Evolutionary conservation across 2,797 vertebrate genomes (phyloP), one percentile per base, ranked within the genome.

Genomic region (Etheostoma nigrum): DNA sequence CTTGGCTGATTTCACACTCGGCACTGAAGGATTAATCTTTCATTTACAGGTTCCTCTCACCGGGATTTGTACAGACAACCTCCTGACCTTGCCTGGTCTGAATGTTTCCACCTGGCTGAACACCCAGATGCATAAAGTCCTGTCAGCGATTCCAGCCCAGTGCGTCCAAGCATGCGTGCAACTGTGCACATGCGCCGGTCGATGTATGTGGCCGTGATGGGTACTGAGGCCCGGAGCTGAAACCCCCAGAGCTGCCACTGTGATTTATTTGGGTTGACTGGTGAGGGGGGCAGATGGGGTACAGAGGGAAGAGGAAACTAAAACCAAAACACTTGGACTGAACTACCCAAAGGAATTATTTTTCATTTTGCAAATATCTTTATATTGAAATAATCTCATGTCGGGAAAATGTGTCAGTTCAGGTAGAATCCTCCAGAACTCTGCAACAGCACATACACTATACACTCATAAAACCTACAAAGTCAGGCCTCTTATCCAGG

Each of bases 241-340:
- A 67, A 63, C 25, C 51, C 66, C 47, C 77, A 47, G 68, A 53
- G 61, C 30, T 45, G 65, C 66, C 48, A 49, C 51, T 2, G n/a
- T 79, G 75, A 85, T 81, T 77, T 65, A 82, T 81, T 75, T 42
- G 65, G 54, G 36, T 58, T 5, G 52, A 76, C 76, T 61, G 71
- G 57, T 23, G n/a, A 57, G 16, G 42, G 65, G 64, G 61, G 62
- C 6, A 3, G 14, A 58, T 2, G 12, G 61, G 44, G 67, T 60
- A 45, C 25, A 61, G 23, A 66, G 49, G 60, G 33, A 51, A 40
- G 30, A 18, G 30, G 21, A 23, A n/a, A 58, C 14, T n/a, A 3
- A 42, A 18, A 47, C 18, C 21, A 30, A 33, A 25, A 53, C 45
- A 47, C 19, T n/a, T 55, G 4, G 19, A 72, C 36, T 49, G 12